Evolutionary conservation across 2,113 vertebrate genomes (phyloP), one percentile per base, ranked within the genome.

Genomic region (Cettia cetti): DNA sequence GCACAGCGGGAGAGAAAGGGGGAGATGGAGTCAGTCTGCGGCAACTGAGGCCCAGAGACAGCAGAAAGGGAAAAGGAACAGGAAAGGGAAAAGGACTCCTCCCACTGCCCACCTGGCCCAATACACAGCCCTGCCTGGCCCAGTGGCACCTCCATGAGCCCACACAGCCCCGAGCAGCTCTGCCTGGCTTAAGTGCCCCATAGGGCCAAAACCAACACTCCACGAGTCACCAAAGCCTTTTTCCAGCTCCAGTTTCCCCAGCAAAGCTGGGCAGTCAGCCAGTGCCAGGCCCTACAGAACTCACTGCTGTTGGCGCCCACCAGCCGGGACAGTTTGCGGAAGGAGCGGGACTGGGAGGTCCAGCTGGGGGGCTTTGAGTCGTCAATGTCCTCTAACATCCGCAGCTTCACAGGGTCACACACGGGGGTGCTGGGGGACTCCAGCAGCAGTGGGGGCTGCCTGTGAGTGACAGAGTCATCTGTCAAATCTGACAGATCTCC

Each of bases 261-360:
- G 35, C 50, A 49, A 56, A 85, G 40, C 13, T 1, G 0, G 17
- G 40, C 60, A 8, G 39, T 6, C 45, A 35, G 40, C 11, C 71
- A 78, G 35, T 4, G 0, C 56, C 6, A 5, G 65, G 24, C n/a
- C 82, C 35, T 5, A 4, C 0, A 1, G 85, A 79, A 99, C 99
- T 99, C 99, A 99, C 99, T 98, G 98, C 98, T 98, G 89, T 99
- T 98, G 64, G 99, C 98, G 98, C 99, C 99, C 42, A 98, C 99
- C 97, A 99, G 98, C 96, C 98, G 99, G 95, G 99, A 98, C 85
- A 99, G 98, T 95, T 99, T 99, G 95, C 97, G 98, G 98, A 99
- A 99, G 95, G 99, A 99, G 49, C 99, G 99, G 68, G 99, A 99
- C 98, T 99, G 99, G 88, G 99, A 99, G 84, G 98, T 99, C 94